Evolutionary conservation across 2,888 invertebrate species (phyloP).

Genomic region (Ochropleura leucogaster): DNA sequence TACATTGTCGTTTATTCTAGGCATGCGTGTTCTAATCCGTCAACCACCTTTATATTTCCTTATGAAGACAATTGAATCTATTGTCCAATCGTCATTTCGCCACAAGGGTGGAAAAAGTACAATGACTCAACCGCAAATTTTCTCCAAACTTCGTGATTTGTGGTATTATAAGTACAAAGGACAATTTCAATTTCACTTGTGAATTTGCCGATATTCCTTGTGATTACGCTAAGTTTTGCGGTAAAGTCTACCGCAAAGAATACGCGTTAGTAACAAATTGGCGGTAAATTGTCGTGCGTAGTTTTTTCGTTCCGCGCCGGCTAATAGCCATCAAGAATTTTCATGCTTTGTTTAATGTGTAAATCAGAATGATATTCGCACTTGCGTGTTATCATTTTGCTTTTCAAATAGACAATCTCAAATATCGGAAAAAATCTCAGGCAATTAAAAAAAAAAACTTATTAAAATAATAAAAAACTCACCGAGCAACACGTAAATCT

Average conservation of each 20-base stretch:
- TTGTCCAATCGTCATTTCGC: conserved; percentile 24
- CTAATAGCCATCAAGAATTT: conserved; percentile 52
- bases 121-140: conserved; percentile 50
- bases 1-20: conserved; percentile 51
- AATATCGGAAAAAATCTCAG: conserved; percentile 25
- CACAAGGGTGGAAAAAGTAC: conserved; percentile 28
- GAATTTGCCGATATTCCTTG: conserved; percentile 38
- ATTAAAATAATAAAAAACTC: conserved; percentile 68
- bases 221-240: conserved; percentile 46
- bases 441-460: conserved; percentile 26
- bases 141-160: conserved; percentile 50
- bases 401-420: conserved; percentile 34
- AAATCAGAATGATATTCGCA: conserved; percentile 51
- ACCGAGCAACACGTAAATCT: conserved; percentile 84
- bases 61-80: conserved; percentile 52
- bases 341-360: conserved; percentile 64
- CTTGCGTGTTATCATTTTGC: conserved; percentile 58
- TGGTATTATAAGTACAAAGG: conserved; percentile 26
- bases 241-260: conserved; percentile 44
- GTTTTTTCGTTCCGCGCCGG: conserved; percentile 34
- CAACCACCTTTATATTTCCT: conserved; percentile 54
- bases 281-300: conserved; percentile 58
- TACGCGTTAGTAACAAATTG: conserved; percentile 45
- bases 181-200: conserved; percentile 48
- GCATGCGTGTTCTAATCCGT: conserved; percentile 51